Evolutionary conservation across 2,797 vertebrate genomes (phyloP), one percentile per base, ranked within the genome.

Genomic region (Enteromius viviparus): DNA sequence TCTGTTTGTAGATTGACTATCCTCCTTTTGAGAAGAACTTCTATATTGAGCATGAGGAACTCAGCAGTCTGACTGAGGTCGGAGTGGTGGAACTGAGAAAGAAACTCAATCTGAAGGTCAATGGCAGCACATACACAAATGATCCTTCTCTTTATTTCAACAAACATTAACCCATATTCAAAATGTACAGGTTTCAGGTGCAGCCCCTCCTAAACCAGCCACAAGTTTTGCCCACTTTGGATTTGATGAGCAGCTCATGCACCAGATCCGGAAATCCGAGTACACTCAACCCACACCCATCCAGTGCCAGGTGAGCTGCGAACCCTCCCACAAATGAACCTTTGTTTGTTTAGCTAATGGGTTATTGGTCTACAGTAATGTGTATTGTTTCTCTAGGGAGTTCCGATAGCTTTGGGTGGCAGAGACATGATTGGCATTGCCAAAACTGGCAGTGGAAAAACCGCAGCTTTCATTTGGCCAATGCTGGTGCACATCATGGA

Each of bases 401-500:
- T 99, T 82, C 98, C 98, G 12, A 98, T 99, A 74, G 98, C 98
- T 6, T 92, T 99, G 60, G 97, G 97, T 85, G 98, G 98, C 85
- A 96, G 98, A 88, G 98, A 99, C 88, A 98, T 99, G 96, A 99
- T 99, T 81, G 98, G 98, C 72, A 99, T 99, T 84, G 98, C 98
- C 49, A 99, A 99, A 92, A 99, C 98, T 10, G 98, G 98, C 76
- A 99, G 98, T 42, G 98, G 98, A 1, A 99, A 99, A 91, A 99
- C 98, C 0, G 98, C 98, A 23, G 98, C 98, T 3, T 99, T 99
- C 87, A 99, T 99, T 91, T 99, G 98, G 98, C 98, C 98, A 0
- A 98, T 99, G 95, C 85, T 99, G 90, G 96, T 99, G 90, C 98
- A 99, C 89, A 99, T 99, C 91, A 99, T 99, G 98, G 98, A 99